Evolutionary conservation across 1,140 invertebrate genomes (phyloP).

Genomic region (Drosophila tropicalis): DNA sequence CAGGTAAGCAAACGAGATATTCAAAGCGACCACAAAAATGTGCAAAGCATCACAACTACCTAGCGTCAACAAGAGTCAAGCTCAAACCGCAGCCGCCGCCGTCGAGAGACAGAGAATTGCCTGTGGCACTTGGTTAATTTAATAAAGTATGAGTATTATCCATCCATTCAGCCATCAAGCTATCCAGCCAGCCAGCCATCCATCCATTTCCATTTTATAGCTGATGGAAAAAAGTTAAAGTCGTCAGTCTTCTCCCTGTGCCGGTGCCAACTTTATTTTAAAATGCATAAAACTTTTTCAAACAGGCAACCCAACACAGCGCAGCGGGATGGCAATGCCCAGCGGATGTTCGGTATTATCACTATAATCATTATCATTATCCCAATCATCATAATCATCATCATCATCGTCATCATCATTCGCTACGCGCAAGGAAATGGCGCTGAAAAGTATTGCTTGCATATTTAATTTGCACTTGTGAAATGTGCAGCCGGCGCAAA

Average conservation of each 20-base stretch:
- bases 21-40: constrained; percentile 11
- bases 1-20: constrained; percentile 31
- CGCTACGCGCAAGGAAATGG: neutral
- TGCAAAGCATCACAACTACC: constrained; percentile 3
- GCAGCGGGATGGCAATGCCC: constrained; percentile 41
- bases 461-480: constrained; percentile 77
- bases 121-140: constrained; percentile 57
- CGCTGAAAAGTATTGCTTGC: constrained; percentile 42
- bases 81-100: neutral
- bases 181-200: no score
- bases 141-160: constrained; percentile 57
- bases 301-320: constrained; percentile 14
- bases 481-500: constrained; percentile 42
- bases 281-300: constrained; percentile 56
- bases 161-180: neutral
- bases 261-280: constrained; percentile 22
- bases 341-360: constrained; percentile 19
- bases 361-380: constrained; percentile 41
- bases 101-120: neutral
- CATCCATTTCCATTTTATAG: constrained; percentile 13
- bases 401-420: neutral
- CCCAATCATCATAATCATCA: constrained; percentile 34
- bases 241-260: neutral
- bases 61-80: neutral
- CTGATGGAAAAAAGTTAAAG: constrained; percentile 51